These are phyloP conservation scores for Zalophus californianus DNA, from an alignment of 2,797 vertebrate genomes.

Conservation along the genomic window DNA sequence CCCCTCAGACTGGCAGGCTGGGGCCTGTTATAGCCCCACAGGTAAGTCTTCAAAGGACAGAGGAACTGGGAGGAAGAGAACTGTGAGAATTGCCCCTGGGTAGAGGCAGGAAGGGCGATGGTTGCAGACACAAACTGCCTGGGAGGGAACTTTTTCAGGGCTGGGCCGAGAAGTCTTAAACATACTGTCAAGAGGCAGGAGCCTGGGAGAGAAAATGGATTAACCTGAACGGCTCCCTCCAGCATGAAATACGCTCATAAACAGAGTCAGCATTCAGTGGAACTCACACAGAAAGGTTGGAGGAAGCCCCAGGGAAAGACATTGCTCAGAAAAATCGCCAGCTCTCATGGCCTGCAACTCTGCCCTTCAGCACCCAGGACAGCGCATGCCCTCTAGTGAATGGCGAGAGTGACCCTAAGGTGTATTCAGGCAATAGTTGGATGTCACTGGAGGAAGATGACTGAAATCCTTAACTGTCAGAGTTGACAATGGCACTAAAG, in stretches of 20 bases:
- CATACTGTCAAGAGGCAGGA: neutral
- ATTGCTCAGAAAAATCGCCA: neutral
- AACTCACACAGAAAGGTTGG: neutral
- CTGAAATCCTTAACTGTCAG: neutral
- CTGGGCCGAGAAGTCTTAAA: neutral
- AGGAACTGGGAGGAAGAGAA: neutral
- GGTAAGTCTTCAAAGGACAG: neutral
- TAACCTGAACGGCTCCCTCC: neutral
- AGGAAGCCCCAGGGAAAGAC: neutral
- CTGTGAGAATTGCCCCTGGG: neutral
- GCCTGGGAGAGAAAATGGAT: neutral
- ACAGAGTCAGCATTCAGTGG: neutral
- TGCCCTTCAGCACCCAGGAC: constrained; percentile 25
- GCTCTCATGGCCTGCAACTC: neutral
- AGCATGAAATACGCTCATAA: neutral
- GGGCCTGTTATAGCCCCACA: too few species aligned
- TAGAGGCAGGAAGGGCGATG: neutral
- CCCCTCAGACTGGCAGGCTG: neutral
- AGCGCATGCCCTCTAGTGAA: neutral
- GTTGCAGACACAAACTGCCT: neutral
- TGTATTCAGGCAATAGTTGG: neutral
- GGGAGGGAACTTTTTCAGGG: neutral
- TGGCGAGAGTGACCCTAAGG: neutral
- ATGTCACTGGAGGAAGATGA: neutral
- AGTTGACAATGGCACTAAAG: neutral